A percentile compares a stretch with the other conserved stretches of the same genome.
Evolutionary conservation across 1,140 invertebrate species (phyloP).

Genomic region (Microvelia longipes): DNA sequence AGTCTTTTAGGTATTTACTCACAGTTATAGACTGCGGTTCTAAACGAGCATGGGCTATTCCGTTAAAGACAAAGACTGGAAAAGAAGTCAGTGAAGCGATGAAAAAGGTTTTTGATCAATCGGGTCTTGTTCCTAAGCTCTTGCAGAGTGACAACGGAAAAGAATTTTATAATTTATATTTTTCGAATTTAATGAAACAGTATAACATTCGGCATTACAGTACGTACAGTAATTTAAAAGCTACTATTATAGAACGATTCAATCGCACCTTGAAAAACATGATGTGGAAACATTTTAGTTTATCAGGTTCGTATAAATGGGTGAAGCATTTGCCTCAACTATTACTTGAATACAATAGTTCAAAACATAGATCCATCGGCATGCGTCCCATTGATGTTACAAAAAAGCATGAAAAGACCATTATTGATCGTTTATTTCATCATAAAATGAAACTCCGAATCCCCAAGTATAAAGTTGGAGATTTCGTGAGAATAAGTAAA

Average conservation of each 20-base stretch:
- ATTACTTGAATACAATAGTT: conserved; percentile 29
- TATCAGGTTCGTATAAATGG: conserved; percentile 24
- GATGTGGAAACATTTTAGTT: conserved; percentile 29
- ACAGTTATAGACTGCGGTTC: neutral
- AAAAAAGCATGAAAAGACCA: conserved; percentile 16
- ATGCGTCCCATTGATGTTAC: conserved; percentile 21
- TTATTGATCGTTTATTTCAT: conserved; percentile 19
- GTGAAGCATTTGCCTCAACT: conserved; percentile 23
- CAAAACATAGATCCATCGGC: conserved; percentile 27
- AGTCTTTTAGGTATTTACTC: neutral
- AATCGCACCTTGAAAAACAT: conserved; percentile 29
- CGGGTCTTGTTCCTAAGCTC: neutral
- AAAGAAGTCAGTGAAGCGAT: neutral
- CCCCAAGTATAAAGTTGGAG: conserved; percentile 24
- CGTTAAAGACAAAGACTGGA: neutral
- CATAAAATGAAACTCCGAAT: conserved; percentile 16
- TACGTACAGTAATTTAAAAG: conserved; percentile 28
- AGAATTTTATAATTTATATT: conserved; percentile 24
- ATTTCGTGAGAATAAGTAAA: conserved; percentile 25
- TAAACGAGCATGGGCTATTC: neutral
- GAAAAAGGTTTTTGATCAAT: neutral
- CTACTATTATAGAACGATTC: conserved; percentile 29
- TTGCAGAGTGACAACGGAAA: conserved; percentile 27
- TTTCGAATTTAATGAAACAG: conserved; percentile 20
- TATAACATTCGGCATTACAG: conserved; percentile 23